A percentile compares a stretch with the other conserved stretches of the same genome.
Conservation (phyloP, 2,113 vertebrate species). For the Rissa tridactyla region DNA sequence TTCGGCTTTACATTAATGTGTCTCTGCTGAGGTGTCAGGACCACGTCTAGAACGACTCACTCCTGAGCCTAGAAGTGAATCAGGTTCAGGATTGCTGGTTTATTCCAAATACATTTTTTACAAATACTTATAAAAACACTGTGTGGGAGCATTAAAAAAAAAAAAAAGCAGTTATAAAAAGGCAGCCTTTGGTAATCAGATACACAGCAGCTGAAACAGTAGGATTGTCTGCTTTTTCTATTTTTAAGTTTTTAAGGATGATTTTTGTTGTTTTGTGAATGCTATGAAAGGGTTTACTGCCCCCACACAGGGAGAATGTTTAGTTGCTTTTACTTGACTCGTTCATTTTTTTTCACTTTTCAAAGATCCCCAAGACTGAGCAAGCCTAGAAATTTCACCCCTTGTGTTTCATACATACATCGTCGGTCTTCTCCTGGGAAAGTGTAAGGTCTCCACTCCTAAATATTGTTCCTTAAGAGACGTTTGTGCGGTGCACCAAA, state of each 20-base stretch:
- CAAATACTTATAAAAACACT: background rate
- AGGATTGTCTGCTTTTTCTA: background rate
- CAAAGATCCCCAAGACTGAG: background rate
- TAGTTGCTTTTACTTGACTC: background rate
- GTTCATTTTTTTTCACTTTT: background rate
- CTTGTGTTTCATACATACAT: background rate
- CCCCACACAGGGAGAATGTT: background rate
- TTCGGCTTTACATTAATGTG: background rate
- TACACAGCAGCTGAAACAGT: background rate
- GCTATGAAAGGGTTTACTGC: background rate
- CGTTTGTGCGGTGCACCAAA: background rate
- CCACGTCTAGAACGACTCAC: background rate
- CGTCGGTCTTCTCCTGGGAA: background rate
- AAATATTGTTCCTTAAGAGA: background rate
- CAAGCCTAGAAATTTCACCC: background rate
- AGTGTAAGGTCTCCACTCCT: background rate
- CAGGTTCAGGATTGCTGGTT: background rate
- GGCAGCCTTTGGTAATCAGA: background rate
- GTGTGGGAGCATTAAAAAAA: background rate
- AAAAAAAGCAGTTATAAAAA: background rate
- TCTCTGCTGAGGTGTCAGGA: background rate
- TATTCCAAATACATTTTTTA: background rate
- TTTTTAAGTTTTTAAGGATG: background rate
- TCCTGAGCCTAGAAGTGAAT: background rate
- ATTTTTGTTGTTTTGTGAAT: constrained; percentile 11